Evolutionary conservation across 2,888 invertebrate species (phyloP).

Genomic region (Heliconius ethilla): DNA sequence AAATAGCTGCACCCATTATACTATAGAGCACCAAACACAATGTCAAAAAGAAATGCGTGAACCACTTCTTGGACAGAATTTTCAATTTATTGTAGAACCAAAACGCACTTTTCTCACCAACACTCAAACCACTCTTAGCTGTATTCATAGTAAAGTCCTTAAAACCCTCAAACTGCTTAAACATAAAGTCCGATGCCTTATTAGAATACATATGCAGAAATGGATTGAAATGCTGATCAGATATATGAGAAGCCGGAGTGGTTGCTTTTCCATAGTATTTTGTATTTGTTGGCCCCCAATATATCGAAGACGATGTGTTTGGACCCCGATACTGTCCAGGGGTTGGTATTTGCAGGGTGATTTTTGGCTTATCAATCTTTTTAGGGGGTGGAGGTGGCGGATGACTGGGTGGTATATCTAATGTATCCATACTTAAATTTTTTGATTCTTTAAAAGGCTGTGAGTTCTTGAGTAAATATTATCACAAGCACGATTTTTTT

Average conservation of each 20-base stretch:
- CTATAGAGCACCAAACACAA: constrained; percentile 90
- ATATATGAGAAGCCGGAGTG: constrained; percentile 66
- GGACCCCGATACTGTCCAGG: constrained; percentile 53
- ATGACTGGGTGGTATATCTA: constrained; percentile 63
- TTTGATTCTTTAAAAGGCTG: constrained; percentile 50
- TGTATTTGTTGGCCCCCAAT: constrained; percentile 48
- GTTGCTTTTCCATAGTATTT: constrained; percentile 58
- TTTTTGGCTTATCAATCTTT: constrained; percentile 68
- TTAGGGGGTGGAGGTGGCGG: constrained; percentile 72
- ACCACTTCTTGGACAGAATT: constrained; percentile 90
- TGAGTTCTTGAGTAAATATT: constrained; percentile 40
- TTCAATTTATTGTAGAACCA: constrained; percentile 90
- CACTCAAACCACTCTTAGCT: constrained; percentile 89
- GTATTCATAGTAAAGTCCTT: constrained; percentile 88
- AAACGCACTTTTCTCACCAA: constrained; percentile 91
- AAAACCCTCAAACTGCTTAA: constrained; percentile 89
- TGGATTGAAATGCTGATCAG: constrained; percentile 68
- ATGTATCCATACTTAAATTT: constrained; percentile 53
- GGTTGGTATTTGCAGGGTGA: constrained; percentile 75
- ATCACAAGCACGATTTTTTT: constrained; percentile 55
- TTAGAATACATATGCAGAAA: constrained; percentile 81
- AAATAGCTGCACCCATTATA: constrained; percentile 90
- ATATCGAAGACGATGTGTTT: constrained; percentile 56
- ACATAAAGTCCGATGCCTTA: constrained; percentile 89
- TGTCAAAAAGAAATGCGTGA: constrained; percentile 93